Base-by-base conservation (phyloP, 1,140 invertebrate genomes). In the Saccostrea cuccullata region DNA sequence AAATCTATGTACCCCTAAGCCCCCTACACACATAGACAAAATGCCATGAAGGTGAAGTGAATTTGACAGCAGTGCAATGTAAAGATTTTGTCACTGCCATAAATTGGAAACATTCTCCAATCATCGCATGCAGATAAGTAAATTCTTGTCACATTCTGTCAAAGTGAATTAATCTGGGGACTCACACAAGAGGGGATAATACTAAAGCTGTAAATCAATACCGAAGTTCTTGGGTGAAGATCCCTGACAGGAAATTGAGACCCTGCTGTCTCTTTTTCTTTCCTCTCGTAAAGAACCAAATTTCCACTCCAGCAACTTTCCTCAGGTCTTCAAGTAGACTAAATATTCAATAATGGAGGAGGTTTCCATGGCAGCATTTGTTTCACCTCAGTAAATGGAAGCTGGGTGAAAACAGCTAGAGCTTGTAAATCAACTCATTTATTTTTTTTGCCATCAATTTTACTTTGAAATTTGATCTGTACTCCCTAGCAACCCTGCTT, bases 191-290 rank as follows among this genome's bases (percentile, higher is more conserved):
- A 30, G 70, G 26, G 30, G 70, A 30, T 77, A 36, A 77, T 30
- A 77, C 70, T 30, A 36, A 26, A 77, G 70, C 30, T 12, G 26
- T 3, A 30, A 26, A 77, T 77, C 70, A 36, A 77, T 77, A 77
- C 6, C 0, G 11, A 5, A 77, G 70, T 77, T 77, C 70, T 77
- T 77, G 70, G 70, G 70, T 36, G 26, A 77, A 77, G 26, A 15
- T 77, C 30, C 70, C 23, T 77, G 70, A 77, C 70, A 77, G 70
- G 70, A 77, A 77, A 77, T 77, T 77, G 70, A 77, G 26, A 77
- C 70, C 60, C 30, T 36, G 11, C 23, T 77, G 70, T 77, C 70
- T 15, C 26, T 36, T 77, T 9, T 36, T 36, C 11, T 36, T n/a
- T 17, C 13, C 58, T 64, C 58, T 64, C n/a, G 17, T 64, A 64